Base-by-base conservation (phyloP, 2,888 invertebrate species). In the Neoitamus cyanurus region DNA sequence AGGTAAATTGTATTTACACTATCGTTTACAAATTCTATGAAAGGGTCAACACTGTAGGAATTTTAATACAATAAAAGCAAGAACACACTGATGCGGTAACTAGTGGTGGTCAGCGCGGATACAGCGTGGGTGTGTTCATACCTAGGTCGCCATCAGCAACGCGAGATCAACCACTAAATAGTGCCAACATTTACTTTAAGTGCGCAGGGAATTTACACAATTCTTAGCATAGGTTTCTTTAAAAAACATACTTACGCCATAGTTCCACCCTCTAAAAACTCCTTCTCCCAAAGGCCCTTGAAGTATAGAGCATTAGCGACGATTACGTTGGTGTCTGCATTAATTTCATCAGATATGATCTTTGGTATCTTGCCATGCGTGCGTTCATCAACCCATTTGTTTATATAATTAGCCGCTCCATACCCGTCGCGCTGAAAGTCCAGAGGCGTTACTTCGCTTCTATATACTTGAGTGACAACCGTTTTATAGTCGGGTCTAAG, bases 251-350 rank as follows among this genome's bases (percentile, higher is more conserved):
- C 75, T 73, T 75, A 83, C 83, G 25, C 3, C 25, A 7, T 37
- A 37, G 94, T 94, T 5, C 89, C 87, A 13, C 89, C 89, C 0
- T 90, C 88, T 20, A 92, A 90, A 87, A 94, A 94, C 13, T 93
- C 92, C 36, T 92, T 90, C 87, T 93, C 92, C 94, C 94, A 94
- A 92, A 86, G 42, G 7, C 86, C 87, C 46, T 87, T 88, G 87
- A 94, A 94, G 88, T 94, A 94, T 68, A 94, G 90, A 0, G 94
- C 94, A 86, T 93, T 94, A n/a, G 93, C 92, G 68, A 94, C 90
- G 46, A 94, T 92, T 31, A 94, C 90, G 37, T 89, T 92, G 1
- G 94, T 94, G 0, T 88, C 87, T 0, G 90, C 88, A 13, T 91
- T 88, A 0, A 93, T 93, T 0, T 89, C 88, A 0, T 91, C 90